phyloP scores from a whole-genome alignment of 37 sponge, comb jelly and placozoan species.

The Chondrilla cf. caribensis region DNA sequence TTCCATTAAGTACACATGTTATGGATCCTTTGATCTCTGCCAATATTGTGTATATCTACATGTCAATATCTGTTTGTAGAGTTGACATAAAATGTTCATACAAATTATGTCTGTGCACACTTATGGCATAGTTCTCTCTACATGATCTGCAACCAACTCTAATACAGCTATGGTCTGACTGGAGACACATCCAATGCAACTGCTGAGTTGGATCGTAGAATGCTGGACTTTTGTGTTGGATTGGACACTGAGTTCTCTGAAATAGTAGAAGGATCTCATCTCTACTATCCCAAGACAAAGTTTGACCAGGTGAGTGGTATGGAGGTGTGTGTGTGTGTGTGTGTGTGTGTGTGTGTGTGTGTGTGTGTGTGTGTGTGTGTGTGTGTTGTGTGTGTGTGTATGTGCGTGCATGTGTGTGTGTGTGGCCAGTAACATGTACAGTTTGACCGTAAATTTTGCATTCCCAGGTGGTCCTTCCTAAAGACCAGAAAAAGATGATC shows the following conservation, averaged over 20 bases:
- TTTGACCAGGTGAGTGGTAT: constrained; percentile 81
- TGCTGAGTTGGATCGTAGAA: constrained; percentile 77
- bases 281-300: constrained; percentile 83
- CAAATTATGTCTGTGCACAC: too few species aligned
- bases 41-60: too few species aligned
- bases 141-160: background rate
- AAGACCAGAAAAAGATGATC: constrained; percentile 76
- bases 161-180: constrained; percentile 42
- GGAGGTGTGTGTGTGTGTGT: background rate
- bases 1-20: too few species aligned
- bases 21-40: too few species aligned
- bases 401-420: background rate
- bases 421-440: too few species aligned
- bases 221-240: constrained; percentile 89
- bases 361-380: background rate
- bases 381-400: background rate
- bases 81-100: too few species aligned
- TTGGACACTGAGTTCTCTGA: constrained; percentile 89
- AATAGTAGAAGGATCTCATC: constrained; percentile 85
- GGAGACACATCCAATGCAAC: constrained; percentile 75
- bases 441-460: too few species aligned
- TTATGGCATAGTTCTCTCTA: too few species aligned
- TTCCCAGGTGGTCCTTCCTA: constrained; percentile 60
- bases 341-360: background rate
- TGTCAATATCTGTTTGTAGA: too few species aligned